phyloP scores from a whole-genome alignment of 2,113 vertebrate species.

The Terrapene triunguis region DNA sequence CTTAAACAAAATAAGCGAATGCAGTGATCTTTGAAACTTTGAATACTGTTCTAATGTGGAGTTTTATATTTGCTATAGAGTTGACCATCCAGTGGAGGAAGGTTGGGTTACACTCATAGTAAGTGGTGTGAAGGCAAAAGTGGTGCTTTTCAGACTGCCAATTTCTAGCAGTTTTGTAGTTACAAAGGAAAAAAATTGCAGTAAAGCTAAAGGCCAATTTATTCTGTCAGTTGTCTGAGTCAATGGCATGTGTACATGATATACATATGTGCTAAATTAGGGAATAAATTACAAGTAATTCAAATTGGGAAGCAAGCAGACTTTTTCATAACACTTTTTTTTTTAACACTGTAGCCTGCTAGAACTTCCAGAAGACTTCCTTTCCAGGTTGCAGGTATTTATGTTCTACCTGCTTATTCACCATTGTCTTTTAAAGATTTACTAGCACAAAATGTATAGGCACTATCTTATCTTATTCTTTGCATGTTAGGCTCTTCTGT shows the following conservation, averaged over 20 bases:
- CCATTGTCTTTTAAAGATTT: neutral
- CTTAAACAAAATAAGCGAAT: constrained; percentile 30
- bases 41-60: neutral
- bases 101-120: neutral
- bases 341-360: neutral
- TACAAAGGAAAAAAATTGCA: neutral
- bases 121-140: neutral
- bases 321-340: neutral
- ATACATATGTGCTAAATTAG: neutral
- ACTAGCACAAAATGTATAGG: neutral
- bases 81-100: neutral
- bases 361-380: neutral
- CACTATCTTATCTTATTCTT: neutral
- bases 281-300: neutral
- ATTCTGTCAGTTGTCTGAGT: neutral
- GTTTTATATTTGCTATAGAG: constrained; percentile 26
- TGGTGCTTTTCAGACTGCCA: neutral
- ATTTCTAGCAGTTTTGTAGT: neutral
- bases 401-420: neutral
- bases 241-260: neutral
- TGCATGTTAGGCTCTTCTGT: neutral
- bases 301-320: neutral
- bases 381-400: neutral
- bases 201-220: neutral
- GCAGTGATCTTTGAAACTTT: constrained; percentile 44